Percentiles rank a stretch among this genome's conserved stretches.
Evolutionary conservation across 2,113 vertebrate species (phyloP).

Genomic region (Lagopus leucura): DNA sequence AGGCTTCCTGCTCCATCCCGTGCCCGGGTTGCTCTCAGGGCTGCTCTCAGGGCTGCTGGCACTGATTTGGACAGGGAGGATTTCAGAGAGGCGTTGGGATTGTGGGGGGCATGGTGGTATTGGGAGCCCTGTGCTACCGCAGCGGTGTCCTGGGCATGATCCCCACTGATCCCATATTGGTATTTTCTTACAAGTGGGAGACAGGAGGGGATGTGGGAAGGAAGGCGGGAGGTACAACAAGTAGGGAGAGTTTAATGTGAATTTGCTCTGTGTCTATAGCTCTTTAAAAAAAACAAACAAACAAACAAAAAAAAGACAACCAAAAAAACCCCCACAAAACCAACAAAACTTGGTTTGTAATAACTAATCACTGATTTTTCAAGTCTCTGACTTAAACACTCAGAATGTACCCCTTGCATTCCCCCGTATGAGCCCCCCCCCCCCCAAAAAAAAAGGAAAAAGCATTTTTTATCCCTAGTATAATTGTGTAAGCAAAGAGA

Average conservation of each 20-base stretch:
- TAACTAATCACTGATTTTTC: neutral
- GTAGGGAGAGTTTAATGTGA: neutral
- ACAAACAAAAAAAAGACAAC: neutral
- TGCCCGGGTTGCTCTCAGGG: neutral
- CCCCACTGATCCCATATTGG: neutral
- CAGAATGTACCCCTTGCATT: neutral
- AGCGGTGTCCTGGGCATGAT: neutral
- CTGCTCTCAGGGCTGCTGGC: constrained; percentile 12
- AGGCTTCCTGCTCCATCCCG: constrained; percentile 72
- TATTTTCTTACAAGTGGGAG: neutral
- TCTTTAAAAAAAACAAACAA: neutral
- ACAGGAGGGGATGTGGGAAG: neutral
- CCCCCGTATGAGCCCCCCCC: rapidly evolving
- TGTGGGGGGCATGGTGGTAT: rapidly evolving
- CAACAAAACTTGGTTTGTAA: neutral
- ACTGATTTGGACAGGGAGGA: neutral
- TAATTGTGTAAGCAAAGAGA: neutral
- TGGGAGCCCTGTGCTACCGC: neutral
- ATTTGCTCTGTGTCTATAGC: neutral
- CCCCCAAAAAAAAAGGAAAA: rapidly evolving
- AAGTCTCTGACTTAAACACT: neutral
- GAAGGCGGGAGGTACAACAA: neutral
- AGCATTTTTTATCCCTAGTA: neutral
- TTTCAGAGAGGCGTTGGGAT: neutral
- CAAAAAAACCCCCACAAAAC: neutral